Percentiles rank a stretch among this genome's conserved stretches.
Conservation (phyloP, 2,113 vertebrate genomes). For the Tachycineta bicolor region DNA sequence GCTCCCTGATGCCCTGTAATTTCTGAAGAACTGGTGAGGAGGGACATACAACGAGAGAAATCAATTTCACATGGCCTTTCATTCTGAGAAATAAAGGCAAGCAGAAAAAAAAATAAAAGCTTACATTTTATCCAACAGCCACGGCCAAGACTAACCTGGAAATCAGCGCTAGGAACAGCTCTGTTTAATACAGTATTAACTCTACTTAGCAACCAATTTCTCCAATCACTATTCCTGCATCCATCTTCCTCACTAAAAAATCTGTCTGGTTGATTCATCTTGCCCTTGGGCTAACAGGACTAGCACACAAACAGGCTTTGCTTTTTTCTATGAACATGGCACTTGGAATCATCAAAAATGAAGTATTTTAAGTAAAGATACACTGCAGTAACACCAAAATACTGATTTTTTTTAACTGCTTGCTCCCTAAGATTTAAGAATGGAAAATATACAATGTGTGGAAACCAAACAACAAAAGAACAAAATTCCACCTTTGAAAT, state of each 20-base stretch:
- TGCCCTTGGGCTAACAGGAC: neutral
- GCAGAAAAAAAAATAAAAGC: neutral
- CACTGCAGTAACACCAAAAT: neutral
- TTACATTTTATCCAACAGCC: neutral
- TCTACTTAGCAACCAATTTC: neutral
- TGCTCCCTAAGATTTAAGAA: neutral
- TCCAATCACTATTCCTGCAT: neutral
- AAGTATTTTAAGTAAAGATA: neutral
- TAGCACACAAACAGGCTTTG: neutral
- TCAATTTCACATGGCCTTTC: conserved; percentile 36
- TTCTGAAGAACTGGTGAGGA: conserved; percentile 24
- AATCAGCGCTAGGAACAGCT: neutral
- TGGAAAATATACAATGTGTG: neutral
- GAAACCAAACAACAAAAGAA: neutral
- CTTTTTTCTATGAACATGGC: rapidly evolving
- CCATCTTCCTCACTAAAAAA: neutral
- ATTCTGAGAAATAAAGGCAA: conserved; percentile 6
- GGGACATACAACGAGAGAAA: conserved; percentile 37
- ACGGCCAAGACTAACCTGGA: neutral
- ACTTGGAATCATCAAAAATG: neutral
- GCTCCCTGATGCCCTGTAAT: conserved; percentile 35
- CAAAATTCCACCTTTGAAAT: neutral
- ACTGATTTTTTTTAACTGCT: neutral
- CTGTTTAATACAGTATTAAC: neutral
- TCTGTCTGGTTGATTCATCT: neutral